These are phyloP conservation scores for Trichacis sp. DNA, from an alignment of 2,888 invertebrate species.

Conservation along the genomic window DNA sequence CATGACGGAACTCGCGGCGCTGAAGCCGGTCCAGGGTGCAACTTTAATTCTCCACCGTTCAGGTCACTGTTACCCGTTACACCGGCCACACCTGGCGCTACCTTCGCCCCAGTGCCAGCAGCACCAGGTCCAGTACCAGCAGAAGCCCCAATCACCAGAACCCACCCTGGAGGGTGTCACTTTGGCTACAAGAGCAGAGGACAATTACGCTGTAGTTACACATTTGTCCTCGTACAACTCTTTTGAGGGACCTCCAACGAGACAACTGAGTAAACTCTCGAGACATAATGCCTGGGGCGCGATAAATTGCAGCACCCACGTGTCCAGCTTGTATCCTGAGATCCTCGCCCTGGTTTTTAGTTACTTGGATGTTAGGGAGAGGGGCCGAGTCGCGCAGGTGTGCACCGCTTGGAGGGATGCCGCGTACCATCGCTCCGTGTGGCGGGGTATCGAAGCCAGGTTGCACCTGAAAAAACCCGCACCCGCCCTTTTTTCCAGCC, in stretches of 20 bases:
- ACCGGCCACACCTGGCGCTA: slow-evolving; percentile 66
- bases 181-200: slow-evolving; percentile 1
- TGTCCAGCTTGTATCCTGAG: slow-evolving; percentile 92
- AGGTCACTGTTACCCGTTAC: slow-evolving; percentile 69
- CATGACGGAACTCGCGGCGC: slow-evolving; percentile 74
- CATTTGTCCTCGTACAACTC: slow-evolving; percentile 61
- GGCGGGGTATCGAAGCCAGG: slow-evolving; percentile 94
- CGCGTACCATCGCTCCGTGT: slow-evolving; percentile 91
- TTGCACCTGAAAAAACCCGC: slow-evolving; percentile 87
- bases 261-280: slow-evolving; percentile 13
- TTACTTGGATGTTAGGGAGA: slow-evolving; percentile 87
- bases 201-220: slow-evolving; percentile 34
- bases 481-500: slow-evolving; percentile 85
- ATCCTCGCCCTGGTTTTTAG: slow-evolving; percentile 92
- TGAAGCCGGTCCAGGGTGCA: slow-evolving; percentile 70
- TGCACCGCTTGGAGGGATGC: slow-evolving; percentile 92
- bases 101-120: slow-evolving; percentile 34
- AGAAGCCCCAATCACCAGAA: slow-evolving; percentile 9
- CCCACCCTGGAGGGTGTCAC: too few relatives aligned
- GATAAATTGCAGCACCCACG: slow-evolving; percentile 73
- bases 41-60: slow-evolving; percentile 70
- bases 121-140: slow-evolving; percentile 16
- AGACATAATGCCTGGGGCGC: slow-evolving; percentile 10
- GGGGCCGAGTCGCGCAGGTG: slow-evolving; percentile 91
- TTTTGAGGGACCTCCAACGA: slow-evolving; percentile 25